Conservation (phyloP, 2,113 vertebrate species). For the Chaetura pelagica region DNA sequence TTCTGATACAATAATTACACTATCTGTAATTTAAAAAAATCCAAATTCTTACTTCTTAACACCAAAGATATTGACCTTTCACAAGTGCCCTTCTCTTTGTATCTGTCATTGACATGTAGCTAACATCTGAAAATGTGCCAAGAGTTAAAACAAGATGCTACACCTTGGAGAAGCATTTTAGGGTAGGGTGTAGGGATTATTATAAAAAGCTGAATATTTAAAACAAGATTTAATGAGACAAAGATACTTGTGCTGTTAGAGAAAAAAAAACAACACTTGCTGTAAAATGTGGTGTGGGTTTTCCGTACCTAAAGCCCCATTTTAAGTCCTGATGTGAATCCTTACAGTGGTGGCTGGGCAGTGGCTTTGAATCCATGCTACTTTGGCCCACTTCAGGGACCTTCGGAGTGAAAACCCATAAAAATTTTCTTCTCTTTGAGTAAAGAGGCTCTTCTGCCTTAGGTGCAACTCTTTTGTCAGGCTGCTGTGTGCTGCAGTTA, state of each 20-base stretch:
- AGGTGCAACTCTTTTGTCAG: neutral
- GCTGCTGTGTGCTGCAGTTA: neutral
- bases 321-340: neutral
- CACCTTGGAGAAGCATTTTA: neutral
- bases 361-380: neutral
- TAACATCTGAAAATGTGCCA: accelerated
- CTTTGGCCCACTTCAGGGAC: neutral
- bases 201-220: neutral
- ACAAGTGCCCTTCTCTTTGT: neutral
- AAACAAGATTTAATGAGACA: neutral
- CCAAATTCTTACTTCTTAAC: neutral
- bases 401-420: neutral
- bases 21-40: neutral
- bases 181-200: neutral
- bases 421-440: neutral
- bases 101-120: neutral
- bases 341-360: neutral
- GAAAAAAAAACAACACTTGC: neutral
- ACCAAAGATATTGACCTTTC: neutral
- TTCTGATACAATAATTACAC: neutral
- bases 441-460: neutral
- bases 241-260: neutral
- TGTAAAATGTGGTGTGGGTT: neutral
- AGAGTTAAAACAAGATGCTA: neutral
- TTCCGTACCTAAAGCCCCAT: neutral